Percentiles rank a stretch among this genome's conserved stretches.
Evolutionary conservation across 2,888 invertebrate genomes (phyloP).

Genomic region (Scaptodrosophila latifasciaeformis): DNA sequence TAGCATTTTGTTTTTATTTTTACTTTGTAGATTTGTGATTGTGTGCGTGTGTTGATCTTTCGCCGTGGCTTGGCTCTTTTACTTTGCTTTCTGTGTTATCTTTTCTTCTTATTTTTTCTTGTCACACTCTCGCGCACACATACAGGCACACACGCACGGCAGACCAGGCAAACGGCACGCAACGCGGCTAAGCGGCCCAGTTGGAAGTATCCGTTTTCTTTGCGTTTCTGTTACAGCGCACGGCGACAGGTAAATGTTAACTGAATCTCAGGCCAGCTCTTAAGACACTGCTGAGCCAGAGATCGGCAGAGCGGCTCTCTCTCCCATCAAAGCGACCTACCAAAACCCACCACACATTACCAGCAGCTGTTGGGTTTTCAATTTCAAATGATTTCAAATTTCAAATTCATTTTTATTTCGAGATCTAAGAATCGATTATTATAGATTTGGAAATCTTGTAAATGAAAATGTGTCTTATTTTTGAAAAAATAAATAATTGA

Average conservation of each 20-base stretch:
- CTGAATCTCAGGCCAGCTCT: constrained; percentile 38
- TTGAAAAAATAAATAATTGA: too few relatives aligned
- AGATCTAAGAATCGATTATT: too few relatives aligned
- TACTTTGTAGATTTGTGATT: not conserved
- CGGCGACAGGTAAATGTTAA: constrained; percentile 70
- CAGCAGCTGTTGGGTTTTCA: too few relatives aligned
- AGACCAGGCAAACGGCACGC: constrained; percentile 36
- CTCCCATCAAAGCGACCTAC: too few relatives aligned
- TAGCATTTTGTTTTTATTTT: constrained; percentile 29
- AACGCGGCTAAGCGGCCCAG: constrained; percentile 60
- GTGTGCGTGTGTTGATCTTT: constrained; percentile 46
- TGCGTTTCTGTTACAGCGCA: constrained; percentile 42
- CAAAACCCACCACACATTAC: too few relatives aligned
- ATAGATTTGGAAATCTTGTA: too few relatives aligned
- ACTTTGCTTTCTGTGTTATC: constrained; percentile 51
- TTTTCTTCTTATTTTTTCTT: constrained; percentile 46
- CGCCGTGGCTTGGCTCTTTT: constrained; percentile 54
- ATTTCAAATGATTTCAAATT: too few relatives aligned
- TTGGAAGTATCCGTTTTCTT: constrained; percentile 50
- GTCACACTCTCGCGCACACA: constrained; percentile 20
- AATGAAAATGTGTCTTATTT: too few relatives aligned
- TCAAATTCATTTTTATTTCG: too few relatives aligned
- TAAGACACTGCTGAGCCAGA: too few relatives aligned
- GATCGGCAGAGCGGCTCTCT: too few relatives aligned
- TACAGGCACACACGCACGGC: constrained; percentile 24